These are phyloP conservation scores for Dendroctonus ponderosae DNA, from an alignment of 1,140 invertebrate genomes.

Conservation along the genomic window DNA sequence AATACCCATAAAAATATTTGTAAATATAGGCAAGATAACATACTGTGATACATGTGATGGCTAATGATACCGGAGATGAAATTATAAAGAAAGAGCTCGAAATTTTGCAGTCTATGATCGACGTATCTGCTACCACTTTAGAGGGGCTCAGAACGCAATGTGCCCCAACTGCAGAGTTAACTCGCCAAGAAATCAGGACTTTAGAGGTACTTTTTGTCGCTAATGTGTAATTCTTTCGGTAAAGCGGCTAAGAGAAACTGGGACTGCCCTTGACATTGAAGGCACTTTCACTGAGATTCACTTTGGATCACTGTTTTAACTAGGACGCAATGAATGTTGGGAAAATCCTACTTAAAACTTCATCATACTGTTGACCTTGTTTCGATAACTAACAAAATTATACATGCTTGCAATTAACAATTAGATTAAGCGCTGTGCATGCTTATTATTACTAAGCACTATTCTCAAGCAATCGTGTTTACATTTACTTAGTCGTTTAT, in stretches of 20 bases:
- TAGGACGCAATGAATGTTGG: background rate
- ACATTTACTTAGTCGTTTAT: too few relatives aligned
- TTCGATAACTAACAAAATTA: too few relatives aligned
- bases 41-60: constrained; percentile 47
- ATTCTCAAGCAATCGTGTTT: too few relatives aligned
- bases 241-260: background rate
- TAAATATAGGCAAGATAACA: constrained; percentile 35
- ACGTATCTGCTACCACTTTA: constrained; percentile 87
- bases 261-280: constrained; percentile 30
- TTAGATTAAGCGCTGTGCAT: too few relatives aligned
- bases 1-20: constrained; percentile 24
- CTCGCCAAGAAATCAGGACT: constrained; percentile 91
- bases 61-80: constrained; percentile 54
- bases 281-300: constrained; percentile 18
- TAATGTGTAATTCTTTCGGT: background rate
- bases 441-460: too few relatives aligned
- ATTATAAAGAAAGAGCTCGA: constrained; percentile 55
- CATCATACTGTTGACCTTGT: too few relatives aligned
- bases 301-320: background rate
- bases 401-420: too few relatives aligned
- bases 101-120: constrained; percentile 89
- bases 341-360: too few relatives aligned
- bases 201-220: constrained; percentile 69
- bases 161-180: constrained; percentile 86
- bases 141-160: constrained; percentile 90